These are phyloP conservation scores for Macrophya annulata DNA, from an alignment of 2,888 invertebrate genomes.

Conservation along the genomic window DNA sequence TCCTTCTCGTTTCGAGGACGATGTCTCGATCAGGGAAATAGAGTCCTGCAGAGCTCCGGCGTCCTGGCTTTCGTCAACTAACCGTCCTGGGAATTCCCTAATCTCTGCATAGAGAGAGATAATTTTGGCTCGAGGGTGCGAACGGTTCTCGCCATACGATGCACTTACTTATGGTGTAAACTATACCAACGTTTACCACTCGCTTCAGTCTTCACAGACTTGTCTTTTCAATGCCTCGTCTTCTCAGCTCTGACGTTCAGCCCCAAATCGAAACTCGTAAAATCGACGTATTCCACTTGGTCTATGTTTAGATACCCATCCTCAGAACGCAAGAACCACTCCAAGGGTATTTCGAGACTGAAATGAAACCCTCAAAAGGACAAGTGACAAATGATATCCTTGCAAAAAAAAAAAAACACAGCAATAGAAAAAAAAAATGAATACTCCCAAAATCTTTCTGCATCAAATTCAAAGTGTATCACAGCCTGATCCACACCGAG, in stretches of 20 bases:
- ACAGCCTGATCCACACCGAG: background rate
- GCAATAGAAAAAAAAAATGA: background rate
- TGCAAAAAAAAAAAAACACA: background rate
- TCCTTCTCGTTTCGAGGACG: slow-evolving; percentile 29
- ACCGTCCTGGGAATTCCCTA: slow-evolving; percentile 46
- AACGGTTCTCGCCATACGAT: background rate
- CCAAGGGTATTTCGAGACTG: background rate
- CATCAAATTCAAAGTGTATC: slow-evolving; percentile 8
- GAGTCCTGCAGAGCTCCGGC: background rate
- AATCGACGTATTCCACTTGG: slow-evolving; percentile 43
- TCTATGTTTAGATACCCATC: slow-evolving; percentile 49
- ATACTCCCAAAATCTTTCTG: background rate
- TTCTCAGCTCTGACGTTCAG: slow-evolving; percentile 1
- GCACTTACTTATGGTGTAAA: slow-evolving; percentile 31
- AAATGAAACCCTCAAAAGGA: slow-evolving; percentile 7
- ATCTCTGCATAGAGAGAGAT: slow-evolving; percentile 51
- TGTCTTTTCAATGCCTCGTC: slow-evolving; percentile 5
- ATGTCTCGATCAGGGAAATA: slow-evolving; percentile 48
- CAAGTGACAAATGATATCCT: slow-evolving; percentile 33
- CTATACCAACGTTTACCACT: slow-evolving; percentile 21
- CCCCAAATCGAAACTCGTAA: slow-evolving; percentile 40
- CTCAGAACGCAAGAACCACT: slow-evolving; percentile 8
- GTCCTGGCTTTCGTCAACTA: slow-evolving; percentile 41
- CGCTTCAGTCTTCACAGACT: slow-evolving; percentile 35
- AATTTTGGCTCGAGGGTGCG: slow-evolving; percentile 47